Base-by-base conservation (phyloP, 37 sponge, comb jelly and placozoan genomes). In the Chondrilla cf. caribensis region DNA sequence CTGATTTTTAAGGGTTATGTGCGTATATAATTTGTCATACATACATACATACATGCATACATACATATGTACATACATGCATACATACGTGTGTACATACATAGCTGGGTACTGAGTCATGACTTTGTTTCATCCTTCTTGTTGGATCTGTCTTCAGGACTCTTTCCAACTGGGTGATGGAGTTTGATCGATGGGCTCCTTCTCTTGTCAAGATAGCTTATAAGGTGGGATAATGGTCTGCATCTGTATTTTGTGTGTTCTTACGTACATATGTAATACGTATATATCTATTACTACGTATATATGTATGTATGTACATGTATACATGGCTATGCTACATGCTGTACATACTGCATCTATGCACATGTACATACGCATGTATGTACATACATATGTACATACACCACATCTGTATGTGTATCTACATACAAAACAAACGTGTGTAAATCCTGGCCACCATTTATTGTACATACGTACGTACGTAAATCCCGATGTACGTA, bases 131-230 rank as follows among this genome's bases (percentile, higher is more conserved):
- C 79, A 41, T 18, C 7, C 22, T 37, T 36, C 25, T 78, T n/a
- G 2, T 9, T 79, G 0, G n/a, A n/a, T n/a, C n/a, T n/a, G n/a
- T n/a, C n/a, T 85, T 15, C 65, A 95, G 95, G 19, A 98, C 99
- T 44, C 64, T 98, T 33, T 96, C 95, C 36, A 98, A 98, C 81
- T 98, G 99, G 99, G 81, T 80, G 38, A 73, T 98, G 87, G 99
- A 98, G 90, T 96, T 98, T 83, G 92, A 94, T 25, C 81, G 95
- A 18, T 98, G 99, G 99, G 93, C 97, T 19, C 99, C 99, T 0
- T 58, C 86, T 31, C 86, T 98, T 18, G 36, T 92, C 79, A 92
- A 89, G 60, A 86, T 98, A 8, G 84, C 90, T 28, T 98, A 96
- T 83, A 94, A 96, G 86, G 98, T 90, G 24, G 37, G 78, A 39